Conservation (phyloP, 2,888 invertebrate species). For the Cheilosia vulpina region DNA sequence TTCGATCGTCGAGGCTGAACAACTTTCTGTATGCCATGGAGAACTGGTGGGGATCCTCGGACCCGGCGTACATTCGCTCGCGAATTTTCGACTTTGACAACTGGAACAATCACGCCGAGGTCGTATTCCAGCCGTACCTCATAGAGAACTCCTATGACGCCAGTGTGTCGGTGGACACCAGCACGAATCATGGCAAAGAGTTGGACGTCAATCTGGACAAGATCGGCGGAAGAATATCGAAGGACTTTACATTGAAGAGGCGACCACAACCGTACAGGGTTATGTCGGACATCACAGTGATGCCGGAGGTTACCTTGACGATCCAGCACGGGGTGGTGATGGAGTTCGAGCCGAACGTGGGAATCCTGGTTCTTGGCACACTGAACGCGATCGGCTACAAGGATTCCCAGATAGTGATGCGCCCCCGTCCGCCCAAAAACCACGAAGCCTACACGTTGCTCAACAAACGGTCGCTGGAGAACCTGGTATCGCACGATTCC, state of each 20-base stretch:
- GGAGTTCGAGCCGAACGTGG: constrained; percentile 98
- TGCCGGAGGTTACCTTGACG: constrained; percentile 95
- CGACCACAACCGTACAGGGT: constrained; percentile 90
- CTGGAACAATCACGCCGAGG: constrained; percentile 99
- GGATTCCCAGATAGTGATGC: constrained; percentile 91
- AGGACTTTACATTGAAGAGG: constrained; percentile 87
- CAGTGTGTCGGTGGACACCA: constrained; percentile 88
- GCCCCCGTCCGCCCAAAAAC: constrained; percentile 84
- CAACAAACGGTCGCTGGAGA: constrained; percentile 84
- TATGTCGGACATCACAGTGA: constrained; percentile 95
- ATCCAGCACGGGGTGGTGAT: constrained; percentile 95
- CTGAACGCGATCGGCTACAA: constrained; percentile 92
- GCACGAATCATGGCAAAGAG: constrained; percentile 84
- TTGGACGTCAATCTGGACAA: constrained; percentile 86
- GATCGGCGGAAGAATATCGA: constrained; percentile 90
- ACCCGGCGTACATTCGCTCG: constrained; percentile 89
- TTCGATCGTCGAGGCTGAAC: constrained; percentile 93
- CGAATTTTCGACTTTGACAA: constrained; percentile 99
- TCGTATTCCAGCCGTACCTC: constrained; percentile 94
- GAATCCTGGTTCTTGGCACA: constrained; percentile 96
- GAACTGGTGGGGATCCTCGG: constrained; percentile 98
- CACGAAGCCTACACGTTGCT: constrained; percentile 78
- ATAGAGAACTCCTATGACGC: constrained; percentile 90
- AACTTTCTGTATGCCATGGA: constrained; percentile 94
- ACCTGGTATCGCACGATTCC: constrained; percentile 85